Evolutionary conservation across 2,888 invertebrate genomes (phyloP), one percentile per base, ranked within the genome.

Genomic region (Oxycera nigricornis): DNA sequence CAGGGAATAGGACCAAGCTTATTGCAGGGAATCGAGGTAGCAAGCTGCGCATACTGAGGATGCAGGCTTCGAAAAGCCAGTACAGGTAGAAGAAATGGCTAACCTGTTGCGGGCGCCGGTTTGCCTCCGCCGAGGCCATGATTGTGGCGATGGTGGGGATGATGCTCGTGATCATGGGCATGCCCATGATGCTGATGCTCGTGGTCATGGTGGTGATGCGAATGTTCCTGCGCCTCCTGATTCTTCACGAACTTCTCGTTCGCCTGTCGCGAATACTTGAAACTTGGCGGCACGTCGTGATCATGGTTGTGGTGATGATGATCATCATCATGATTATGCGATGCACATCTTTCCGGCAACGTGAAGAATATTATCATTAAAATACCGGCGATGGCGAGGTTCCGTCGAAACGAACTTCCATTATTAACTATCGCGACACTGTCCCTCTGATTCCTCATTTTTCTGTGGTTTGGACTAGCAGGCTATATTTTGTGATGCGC

Each of bases 251-350:
- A 76, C 26, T 79, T 78, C 73, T 83, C 86, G 80, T 91, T 91
- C 0, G 92, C 96, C 81, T 90, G 87, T 82, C 88, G 87, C 31
- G 95, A 93, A 85, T 96, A 97, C 86, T 95, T 96, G 82, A 90
- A 95, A 72, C 93, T 89, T 22, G 95, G 91, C 68, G 90, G 85
- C 80, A 91, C 90, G 77, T 89, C 87, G 9, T 46, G 70, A 41
- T 72, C 75, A 77, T 88, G 86, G 24, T 86, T 85, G 82, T 88
- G 88, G n/a, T 87, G n/a, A 50, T 50, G 50, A 17, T 46, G 46
- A 11, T 46, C 86, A 79, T 87, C 87, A 35, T 82, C 80, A 62
- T 88, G 87, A 79, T 87, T 86, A 70, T 81, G 80, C 57, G 86
- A 84, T 70, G 81, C 80, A 78, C 87, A 87, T 59, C 82, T 62